phyloP scores from a whole-genome alignment of 1,140 invertebrate genomes.

The Atta texana region DNA sequence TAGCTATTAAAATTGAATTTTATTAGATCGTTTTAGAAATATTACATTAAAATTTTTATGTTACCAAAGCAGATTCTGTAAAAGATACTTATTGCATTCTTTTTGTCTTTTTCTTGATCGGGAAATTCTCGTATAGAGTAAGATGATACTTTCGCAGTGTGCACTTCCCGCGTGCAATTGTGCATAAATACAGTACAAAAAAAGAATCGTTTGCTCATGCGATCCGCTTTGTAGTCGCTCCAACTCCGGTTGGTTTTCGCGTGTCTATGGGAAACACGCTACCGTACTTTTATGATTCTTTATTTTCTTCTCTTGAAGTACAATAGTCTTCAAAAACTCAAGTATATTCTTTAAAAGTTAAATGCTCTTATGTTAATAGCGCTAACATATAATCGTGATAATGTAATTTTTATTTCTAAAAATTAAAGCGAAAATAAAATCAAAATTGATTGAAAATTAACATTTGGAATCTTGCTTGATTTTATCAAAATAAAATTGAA shows the following conservation, averaged over 20 bases:
- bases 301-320: neutral
- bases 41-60: neutral
- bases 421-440: neutral
- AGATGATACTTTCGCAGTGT: constrained; percentile 40
- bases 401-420: neutral
- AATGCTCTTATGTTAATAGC: neutral
- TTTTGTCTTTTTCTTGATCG: constrained; percentile 1
- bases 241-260: constrained; percentile 26
- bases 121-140: constrained; percentile 20
- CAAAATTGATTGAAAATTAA: neutral
- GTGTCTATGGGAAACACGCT: constrained; percentile 10
- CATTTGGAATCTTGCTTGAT: neutral
- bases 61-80: neutral
- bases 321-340: constrained; percentile 24
- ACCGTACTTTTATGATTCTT: constrained; percentile 17
- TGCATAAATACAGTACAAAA: constrained; percentile 41
- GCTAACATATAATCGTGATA: neutral
- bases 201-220: constrained; percentile 44
- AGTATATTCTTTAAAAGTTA: neutral
- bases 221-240: constrained; percentile 16
- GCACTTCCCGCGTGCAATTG: constrained; percentile 30
- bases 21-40: neutral
- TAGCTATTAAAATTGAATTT: neutral
- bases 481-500: neutral
- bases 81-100: neutral